These are phyloP conservation scores for Polylopha cassiicola DNA, from an alignment of 2,888 invertebrate species.

Conservation along the genomic window DNA sequence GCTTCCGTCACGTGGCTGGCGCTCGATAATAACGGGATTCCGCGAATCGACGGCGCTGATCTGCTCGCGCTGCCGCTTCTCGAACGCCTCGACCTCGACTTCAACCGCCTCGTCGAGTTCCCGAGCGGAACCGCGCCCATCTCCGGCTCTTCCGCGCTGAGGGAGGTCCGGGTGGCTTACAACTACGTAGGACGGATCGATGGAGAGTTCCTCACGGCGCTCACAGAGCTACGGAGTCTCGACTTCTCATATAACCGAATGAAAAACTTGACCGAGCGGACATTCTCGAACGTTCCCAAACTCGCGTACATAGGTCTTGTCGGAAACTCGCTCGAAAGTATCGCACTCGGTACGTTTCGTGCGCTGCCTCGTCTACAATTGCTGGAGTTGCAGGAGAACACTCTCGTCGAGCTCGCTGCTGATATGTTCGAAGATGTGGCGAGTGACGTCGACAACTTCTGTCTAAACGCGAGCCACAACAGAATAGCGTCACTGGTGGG, in stretches of 20 bases:
- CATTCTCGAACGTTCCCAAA: slow-evolving; percentile 82
- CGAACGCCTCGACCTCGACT: slow-evolving; percentile 88
- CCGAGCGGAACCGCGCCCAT: slow-evolving; percentile 67
- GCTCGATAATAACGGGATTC: slow-evolving; percentile 88
- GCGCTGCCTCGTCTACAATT: slow-evolving; percentile 82
- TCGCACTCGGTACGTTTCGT: slow-evolving; percentile 83
- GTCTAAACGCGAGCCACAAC: slow-evolving; percentile 84
- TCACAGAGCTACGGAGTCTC: slow-evolving; percentile 82
- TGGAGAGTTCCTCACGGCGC: slow-evolving; percentile 79
- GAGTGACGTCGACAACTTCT: slow-evolving; percentile 75
- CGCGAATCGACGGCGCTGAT: slow-evolving; percentile 74
- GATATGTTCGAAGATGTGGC: slow-evolving; percentile 81
- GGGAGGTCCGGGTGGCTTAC: slow-evolving; percentile 87
- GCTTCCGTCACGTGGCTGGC: slow-evolving; percentile 85
- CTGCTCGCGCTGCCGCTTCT: slow-evolving; percentile 81
- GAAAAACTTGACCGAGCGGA: slow-evolving; percentile 75
- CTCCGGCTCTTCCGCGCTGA: slow-evolving; percentile 79
- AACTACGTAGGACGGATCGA: slow-evolving; percentile 83
- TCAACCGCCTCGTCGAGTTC: slow-evolving; percentile 84
- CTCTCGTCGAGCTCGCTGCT: slow-evolving; percentile 79
- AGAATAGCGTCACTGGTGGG: slow-evolving; percentile 56
- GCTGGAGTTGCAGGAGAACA: slow-evolving; percentile 86
- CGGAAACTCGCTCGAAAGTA: slow-evolving; percentile 81
- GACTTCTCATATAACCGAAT: slow-evolving; percentile 86
- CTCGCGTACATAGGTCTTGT: slow-evolving; percentile 86